A percentile compares a stretch with the other conserved stretches of the same genome.
Conservation (phyloP, 2,797 vertebrate species). For the Peromyscus nudipes region DNA sequence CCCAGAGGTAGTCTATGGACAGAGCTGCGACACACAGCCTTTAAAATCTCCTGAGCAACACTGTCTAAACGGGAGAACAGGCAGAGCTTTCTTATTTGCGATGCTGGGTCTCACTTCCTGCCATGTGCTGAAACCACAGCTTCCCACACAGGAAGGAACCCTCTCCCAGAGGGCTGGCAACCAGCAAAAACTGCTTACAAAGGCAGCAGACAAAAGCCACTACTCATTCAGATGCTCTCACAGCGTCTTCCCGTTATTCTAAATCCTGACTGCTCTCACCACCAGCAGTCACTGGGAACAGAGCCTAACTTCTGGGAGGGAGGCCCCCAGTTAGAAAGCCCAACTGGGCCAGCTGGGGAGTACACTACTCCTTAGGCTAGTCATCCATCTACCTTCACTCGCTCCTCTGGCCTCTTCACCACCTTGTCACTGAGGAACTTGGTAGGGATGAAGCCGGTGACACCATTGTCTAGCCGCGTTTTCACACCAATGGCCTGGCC, state of each 20-base stretch:
- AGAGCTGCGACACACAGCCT: neutral
- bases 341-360: neutral
- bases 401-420: constrained; percentile 98
- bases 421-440: constrained; percentile 99
- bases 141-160: constrained; percentile 61
- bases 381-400: constrained; percentile 93
- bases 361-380: neutral
- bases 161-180: constrained; percentile 52
- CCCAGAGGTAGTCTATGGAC: neutral
- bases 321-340: neutral
- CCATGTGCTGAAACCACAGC: neutral
- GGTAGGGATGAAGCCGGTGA: constrained; percentile 98
- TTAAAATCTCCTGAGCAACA: neutral
- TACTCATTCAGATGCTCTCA: constrained; percentile 70
- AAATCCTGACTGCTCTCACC: constrained; percentile 3
- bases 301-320: neutral
- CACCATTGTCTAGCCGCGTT: constrained; percentile 96
- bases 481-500: constrained; percentile 99
- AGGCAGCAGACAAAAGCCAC: constrained; percentile 70
- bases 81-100: constrained; percentile 41
- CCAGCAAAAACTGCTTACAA: constrained; percentile 61
- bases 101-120: constrained; percentile 59
- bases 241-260: constrained; percentile 50
- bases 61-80: neutral
- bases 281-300: constrained; percentile 58